Base-by-base conservation (phyloP, 1,140 invertebrate genomes). In the Drosophila kanapiae region DNA sequence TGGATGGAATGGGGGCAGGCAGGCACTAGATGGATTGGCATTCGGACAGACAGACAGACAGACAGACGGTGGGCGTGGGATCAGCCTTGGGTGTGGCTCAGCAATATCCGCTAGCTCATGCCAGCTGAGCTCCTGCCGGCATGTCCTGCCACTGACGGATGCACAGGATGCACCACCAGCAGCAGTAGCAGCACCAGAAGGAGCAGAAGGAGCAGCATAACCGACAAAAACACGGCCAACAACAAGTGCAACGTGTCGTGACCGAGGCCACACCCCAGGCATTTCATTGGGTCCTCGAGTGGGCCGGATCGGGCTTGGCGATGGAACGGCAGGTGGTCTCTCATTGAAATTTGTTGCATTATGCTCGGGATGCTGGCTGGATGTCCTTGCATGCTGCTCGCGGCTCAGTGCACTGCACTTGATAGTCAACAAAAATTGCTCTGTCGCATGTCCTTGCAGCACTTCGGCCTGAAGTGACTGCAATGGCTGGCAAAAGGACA, bases 341-440 rank as follows among this genome's bases (percentile, higher is more conserved):
- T 76, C 85, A 88, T 86, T 88, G 82, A 86, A 86, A 86, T 87
- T 86, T 87, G 82, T 86, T 87, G 67, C 82, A 86, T 87, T 86
- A 86, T 86, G 62, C 79, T 86, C 53, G 65, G 75, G 53, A 82
- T 79, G 78, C 75, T 87, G 37, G 54, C 49, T 49, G 54, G 60
- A 72, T 70, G 83, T 83, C 83, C 83, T 86, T 86, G 84, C 57
- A 65, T 56, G 70, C 60, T 54, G 79, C 79, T 71, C 64, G 57
- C 80, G 8, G 8, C 53, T 67, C 38, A 63, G 59, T 6, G 45
- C 37, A 72, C 63, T 62, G 82, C 80, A 87, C 83, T 86, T 80
- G 83, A 86, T 86, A 87, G 83, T 87, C 83, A 88, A 86, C 83
- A 83, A 86, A 72, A 88, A 88, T 87, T 77, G 83, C 87, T 80